Evolutionary conservation across 35 echinoderm and acorn worm genomes (phyloP).

Genomic region (Lytechinus pictus): DNA sequence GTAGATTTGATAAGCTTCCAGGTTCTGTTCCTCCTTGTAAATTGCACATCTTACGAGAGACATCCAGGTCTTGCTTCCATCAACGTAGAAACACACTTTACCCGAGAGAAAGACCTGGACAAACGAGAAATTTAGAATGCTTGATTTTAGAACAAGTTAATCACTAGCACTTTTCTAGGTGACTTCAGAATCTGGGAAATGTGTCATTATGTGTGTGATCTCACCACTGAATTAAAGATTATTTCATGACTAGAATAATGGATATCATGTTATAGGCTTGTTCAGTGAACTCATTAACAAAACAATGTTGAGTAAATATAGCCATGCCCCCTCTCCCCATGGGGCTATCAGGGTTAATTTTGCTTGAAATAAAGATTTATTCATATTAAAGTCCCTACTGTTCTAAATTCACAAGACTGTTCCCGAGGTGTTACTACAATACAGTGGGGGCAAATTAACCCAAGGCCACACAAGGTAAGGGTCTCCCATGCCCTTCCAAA

Average conservation of each 20-base stretch:
- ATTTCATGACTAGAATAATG: not conserved
- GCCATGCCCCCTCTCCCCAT: no score
- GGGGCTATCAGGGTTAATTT: no score
- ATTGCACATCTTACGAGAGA: not conserved
- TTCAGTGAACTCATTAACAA: no score
- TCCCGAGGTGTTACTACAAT: no score
- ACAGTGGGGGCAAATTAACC: no score
- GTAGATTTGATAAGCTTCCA: not conserved
- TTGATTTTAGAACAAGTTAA: not conserved
- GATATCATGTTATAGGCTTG: no score
- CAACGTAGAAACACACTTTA: not conserved
- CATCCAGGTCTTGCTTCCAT: not conserved
- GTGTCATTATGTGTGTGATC: not conserved
- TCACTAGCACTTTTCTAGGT: not conserved
- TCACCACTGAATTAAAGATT: not conserved
- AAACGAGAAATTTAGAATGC: not conserved
- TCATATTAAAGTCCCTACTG: no score
- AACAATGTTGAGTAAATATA: no score
- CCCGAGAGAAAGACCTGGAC: not conserved
- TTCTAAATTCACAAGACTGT: no score
- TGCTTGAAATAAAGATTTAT: no score
- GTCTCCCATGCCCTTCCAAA: no score
- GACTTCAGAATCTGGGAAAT: not conserved
- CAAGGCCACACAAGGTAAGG: no score
- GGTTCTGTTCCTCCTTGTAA: not conserved